phyloP scores from a whole-genome alignment of 2,888 invertebrate genomes.

The Prosopocoilus inquinatus region DNA sequence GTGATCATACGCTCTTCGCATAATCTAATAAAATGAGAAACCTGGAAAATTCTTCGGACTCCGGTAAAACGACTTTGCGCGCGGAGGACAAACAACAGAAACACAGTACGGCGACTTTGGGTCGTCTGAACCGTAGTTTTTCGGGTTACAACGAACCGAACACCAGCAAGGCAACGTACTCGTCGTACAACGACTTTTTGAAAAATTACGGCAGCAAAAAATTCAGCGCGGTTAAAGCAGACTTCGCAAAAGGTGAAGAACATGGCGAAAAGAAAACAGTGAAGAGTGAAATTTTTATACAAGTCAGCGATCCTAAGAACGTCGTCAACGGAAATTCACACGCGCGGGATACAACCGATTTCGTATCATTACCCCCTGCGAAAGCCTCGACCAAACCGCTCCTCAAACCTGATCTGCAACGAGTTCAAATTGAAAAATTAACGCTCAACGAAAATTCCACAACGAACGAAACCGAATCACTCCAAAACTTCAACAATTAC shows the following conservation, averaged over 20 bases:
- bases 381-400: too few species aligned
- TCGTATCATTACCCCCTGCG: too few species aligned
- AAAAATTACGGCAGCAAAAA: constrained; percentile 38
- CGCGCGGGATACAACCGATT: too few species aligned
- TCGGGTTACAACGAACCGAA: background rate
- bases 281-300: constrained; percentile 41
- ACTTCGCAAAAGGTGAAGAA: constrained; percentile 3
- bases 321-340: constrained; percentile 1
- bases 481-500: background rate
- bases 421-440: background rate
- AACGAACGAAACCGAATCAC: background rate
- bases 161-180: constrained; percentile 29
- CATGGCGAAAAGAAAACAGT: constrained; percentile 24
- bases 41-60: too few species aligned
- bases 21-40: constrained; percentile 1
- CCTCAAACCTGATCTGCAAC: constrained; percentile 8
- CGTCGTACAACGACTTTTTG: constrained; percentile 43
- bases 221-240: constrained; percentile 16
- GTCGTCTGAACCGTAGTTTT: background rate
- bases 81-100: too few species aligned
- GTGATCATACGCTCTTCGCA: background rate
- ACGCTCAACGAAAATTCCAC: background rate
- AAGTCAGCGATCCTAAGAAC: constrained; percentile 32
- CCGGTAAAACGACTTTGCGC: too few species aligned
- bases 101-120: too few species aligned